These are phyloP conservation scores for Myanophis thanlyinensis DNA, from an alignment of 2,113 vertebrate genomes.

Conservation along the genomic window DNA sequence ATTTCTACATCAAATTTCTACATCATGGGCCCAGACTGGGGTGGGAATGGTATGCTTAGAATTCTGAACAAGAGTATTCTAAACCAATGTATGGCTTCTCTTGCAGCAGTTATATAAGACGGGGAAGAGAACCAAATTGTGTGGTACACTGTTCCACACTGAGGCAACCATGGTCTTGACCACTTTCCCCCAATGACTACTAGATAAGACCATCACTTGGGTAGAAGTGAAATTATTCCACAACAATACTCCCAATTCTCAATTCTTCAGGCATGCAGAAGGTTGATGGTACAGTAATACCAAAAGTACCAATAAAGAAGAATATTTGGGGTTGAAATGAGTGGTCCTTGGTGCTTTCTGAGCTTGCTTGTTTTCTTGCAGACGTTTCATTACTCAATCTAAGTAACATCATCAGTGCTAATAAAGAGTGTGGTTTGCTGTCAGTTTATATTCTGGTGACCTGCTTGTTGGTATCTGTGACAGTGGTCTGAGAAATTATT, in stretches of 20 bases:
- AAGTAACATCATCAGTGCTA: too few relatives aligned
- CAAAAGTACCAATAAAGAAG: too few relatives aligned
- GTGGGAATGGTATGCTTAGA: background rate
- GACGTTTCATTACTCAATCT: too few relatives aligned
- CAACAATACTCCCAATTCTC: background rate
- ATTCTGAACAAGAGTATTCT: background rate
- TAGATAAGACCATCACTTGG: background rate
- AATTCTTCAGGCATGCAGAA: background rate
- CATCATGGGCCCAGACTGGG: background rate
- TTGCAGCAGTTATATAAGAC: background rate
- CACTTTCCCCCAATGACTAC: background rate
- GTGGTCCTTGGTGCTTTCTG: too few relatives aligned
- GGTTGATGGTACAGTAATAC: background rate
- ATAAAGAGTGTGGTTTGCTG: too few relatives aligned
- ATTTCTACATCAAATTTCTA: background rate
- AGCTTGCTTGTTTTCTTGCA: too few relatives aligned
- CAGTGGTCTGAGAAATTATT: too few relatives aligned
- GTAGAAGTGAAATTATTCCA: background rate
- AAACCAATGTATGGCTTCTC: background rate
- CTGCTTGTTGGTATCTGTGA: too few relatives aligned
- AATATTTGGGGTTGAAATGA: too few relatives aligned
- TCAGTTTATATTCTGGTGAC: too few relatives aligned
- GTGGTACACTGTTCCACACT: background rate
- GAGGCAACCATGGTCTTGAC: background rate
- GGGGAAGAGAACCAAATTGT: background rate